These are phyloP conservation scores for Leptoteleia sp. DNA, from an alignment of 1,140 invertebrate genomes.

Conservation along the genomic window DNA sequence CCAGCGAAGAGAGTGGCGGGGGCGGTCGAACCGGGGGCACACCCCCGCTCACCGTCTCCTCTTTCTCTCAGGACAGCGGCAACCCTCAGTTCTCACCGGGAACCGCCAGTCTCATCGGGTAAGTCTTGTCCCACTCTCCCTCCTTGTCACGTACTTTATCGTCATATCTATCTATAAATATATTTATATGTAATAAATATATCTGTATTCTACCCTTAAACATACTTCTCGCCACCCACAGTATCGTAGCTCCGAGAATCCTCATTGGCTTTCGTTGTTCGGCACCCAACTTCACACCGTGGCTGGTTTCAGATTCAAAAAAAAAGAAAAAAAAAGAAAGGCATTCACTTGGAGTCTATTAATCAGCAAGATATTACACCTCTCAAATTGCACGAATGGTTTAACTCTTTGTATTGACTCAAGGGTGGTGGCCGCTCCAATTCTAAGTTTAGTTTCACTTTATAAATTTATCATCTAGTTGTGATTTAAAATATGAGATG, in stretches of 20 bases:
- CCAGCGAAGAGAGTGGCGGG: constrained; percentile 89
- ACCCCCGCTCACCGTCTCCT: constrained; percentile 80
- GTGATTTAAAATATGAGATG: too few species aligned
- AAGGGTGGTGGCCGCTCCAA: too few species aligned
- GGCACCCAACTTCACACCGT: constrained; percentile 17
- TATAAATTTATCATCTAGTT: too few species aligned
- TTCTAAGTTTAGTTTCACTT: too few species aligned
- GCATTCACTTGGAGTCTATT: background rate
- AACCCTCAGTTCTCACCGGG: constrained; percentile 79
- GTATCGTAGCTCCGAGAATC: constrained; percentile 27
- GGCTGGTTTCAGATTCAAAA: too few species aligned
- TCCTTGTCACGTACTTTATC: constrained; percentile 19
- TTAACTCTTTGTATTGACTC: too few species aligned
- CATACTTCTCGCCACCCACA: constrained; percentile 1
- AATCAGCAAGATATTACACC: background rate
- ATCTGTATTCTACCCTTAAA: background rate
- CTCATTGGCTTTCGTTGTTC: constrained; percentile 35
- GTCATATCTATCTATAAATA: background rate
- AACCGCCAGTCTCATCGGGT: constrained; percentile 77
- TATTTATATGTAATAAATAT: too few species aligned
- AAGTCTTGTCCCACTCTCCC: constrained; percentile 74
- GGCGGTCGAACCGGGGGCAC: constrained; percentile 80
- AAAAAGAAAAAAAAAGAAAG: background rate
- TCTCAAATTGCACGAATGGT: background rate
- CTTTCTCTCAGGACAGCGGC: constrained; percentile 79